A percentile compares a stretch with the other conserved stretches of the same genome.
Evolutionary conservation across 1,140 invertebrate genomes (phyloP).

Genomic region (Neodiprion lecontei): DNA sequence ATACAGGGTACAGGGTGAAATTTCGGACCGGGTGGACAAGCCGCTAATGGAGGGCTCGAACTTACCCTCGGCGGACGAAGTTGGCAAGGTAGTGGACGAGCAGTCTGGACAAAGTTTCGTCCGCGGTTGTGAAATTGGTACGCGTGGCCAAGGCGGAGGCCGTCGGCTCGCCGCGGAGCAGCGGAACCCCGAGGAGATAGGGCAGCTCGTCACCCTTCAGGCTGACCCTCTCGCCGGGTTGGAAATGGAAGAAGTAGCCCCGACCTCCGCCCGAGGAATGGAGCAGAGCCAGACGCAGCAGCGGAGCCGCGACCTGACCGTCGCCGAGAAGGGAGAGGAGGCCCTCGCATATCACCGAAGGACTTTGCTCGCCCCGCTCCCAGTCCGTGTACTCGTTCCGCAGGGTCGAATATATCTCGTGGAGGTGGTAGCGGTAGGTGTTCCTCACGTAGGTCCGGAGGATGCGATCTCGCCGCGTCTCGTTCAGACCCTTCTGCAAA

Average conservation of each 20-base stretch:
- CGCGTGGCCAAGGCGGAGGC: slow-evolving; percentile 55
- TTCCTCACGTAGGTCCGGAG: slow-evolving; percentile 88
- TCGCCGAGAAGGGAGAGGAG: slow-evolving; percentile 77
- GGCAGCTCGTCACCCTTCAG: slow-evolving; percentile 95
- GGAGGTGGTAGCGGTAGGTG: slow-evolving; percentile 86
- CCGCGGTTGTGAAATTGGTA: slow-evolving; percentile 76
- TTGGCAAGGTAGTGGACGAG: slow-evolving; percentile 85
- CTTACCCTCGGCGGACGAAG: slow-evolving; percentile 83
- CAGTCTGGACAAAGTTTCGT: slow-evolving; percentile 75
- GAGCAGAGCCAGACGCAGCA: slow-evolving; percentile 80
- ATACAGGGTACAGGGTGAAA: no score
- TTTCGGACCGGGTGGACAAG: no score
- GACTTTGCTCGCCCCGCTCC: slow-evolving; percentile 81
- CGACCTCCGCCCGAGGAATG: slow-evolving; percentile 79
- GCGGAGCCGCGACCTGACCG: slow-evolving; percentile 83
- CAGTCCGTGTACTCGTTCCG: slow-evolving; percentile 95
- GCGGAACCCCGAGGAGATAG: slow-evolving; percentile 90
- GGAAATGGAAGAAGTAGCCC: slow-evolving; percentile 89
- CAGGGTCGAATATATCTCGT: slow-evolving; percentile 89
- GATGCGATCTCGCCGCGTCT: slow-evolving; percentile 82
- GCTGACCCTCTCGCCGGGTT: slow-evolving; percentile 77
- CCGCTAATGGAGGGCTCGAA: slow-evolving; percentile 27
- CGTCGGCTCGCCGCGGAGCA: slow-evolving; percentile 68
- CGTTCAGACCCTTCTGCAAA: slow-evolving; percentile 84
- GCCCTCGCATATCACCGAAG: slow-evolving; percentile 65